Base-by-base conservation (phyloP, 1,140 invertebrate species). In the Metopolophium dirhodum region DNA sequence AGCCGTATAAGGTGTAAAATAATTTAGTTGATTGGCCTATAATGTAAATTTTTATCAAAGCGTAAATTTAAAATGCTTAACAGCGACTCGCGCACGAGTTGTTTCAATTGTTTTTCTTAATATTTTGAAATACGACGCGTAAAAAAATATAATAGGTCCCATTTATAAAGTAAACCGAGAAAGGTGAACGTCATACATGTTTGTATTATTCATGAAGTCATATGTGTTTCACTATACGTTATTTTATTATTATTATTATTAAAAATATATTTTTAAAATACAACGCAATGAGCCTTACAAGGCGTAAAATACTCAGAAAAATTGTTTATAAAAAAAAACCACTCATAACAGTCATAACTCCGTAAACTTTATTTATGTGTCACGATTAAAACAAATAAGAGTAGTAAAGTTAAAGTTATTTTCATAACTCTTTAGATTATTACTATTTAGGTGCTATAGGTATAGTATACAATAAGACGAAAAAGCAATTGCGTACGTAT, bases 191-290 rank as follows among this genome's bases (percentile, higher is more conserved):
- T 89, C 87, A 54, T 89, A 37, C 49, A 54, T 89, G 11, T 89
- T 89, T 54, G n/a, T 89, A 37, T 89, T 89, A 89, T 89, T 54
- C 49, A 89, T 54, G 49, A 54, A 89, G 7, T 89, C 22, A n/a
- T 45, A 8, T 30, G 30, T n/a, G 86, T n/a, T 9, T 87, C 51
- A 87, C n/a, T 87, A 35, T 87, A 7, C 41, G 35, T 87, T 87
- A 47, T 87, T 41, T 87, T 87, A 87, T 49, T 41, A 35, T 26
- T 41, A 85, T 41, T 26, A 41, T 41, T 41, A 41, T 37, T 37
- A 41, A 85, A 41, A 26, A 45, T 85, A 41, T 85, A 45, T 83
- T 83, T 83, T 23, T 22, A 26, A 82, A 83, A 83, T 83, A 83
- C 35, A 83, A 26, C 23, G 23, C 83, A 23, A 45, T 45, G 20